These are phyloP conservation scores for Phyllotreta cruciferae DNA, from an alignment of 2,888 invertebrate genomes.

Conservation along the genomic window DNA sequence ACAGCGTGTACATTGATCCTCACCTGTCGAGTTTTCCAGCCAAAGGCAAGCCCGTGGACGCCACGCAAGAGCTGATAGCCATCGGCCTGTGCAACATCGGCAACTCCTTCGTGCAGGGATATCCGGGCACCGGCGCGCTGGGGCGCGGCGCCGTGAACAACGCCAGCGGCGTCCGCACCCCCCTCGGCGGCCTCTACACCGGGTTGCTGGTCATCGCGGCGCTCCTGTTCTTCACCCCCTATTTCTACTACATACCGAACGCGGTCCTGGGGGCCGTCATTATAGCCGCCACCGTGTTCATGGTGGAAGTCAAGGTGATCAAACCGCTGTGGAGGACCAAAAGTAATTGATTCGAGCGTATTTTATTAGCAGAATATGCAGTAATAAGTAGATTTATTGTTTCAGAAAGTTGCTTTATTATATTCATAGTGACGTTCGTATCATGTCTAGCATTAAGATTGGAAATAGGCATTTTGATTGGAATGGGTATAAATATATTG, in stretches of 20 bases:
- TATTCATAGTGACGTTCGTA: conserved; percentile 84
- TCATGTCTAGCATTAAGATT: conserved; percentile 83
- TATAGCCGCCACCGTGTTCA: conserved; percentile 89
- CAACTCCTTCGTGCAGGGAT: conserved; percentile 86
- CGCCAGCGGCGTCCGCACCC: conserved; percentile 87
- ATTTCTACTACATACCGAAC: conserved; percentile 86
- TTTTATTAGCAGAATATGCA: background rate
- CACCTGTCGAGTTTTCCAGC: conserved; percentile 58
- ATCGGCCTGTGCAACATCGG: conserved; percentile 82
- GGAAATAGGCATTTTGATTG: conserved; percentile 86
- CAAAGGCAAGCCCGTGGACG: conserved; percentile 82
- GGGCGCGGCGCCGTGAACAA: conserved; percentile 89
- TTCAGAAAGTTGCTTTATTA: conserved; percentile 85
- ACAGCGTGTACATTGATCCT: background rate
- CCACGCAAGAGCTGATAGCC: conserved; percentile 90
- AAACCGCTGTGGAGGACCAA: conserved; percentile 89
- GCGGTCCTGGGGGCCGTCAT: conserved; percentile 88
- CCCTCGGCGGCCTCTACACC: conserved; percentile 84
- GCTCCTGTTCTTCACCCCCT: conserved; percentile 85
- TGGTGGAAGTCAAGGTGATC: conserved; percentile 87
- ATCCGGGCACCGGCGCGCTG: conserved; percentile 84
- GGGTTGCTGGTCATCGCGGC: conserved; percentile 83
- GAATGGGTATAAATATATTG: conserved; percentile 81
- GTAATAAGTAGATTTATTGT: conserved; percentile 20
- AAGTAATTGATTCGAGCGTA: conserved; percentile 64